phyloP scores from a whole-genome alignment of 2,113 vertebrate genomes.

The Chaetodon auriga region DNA sequence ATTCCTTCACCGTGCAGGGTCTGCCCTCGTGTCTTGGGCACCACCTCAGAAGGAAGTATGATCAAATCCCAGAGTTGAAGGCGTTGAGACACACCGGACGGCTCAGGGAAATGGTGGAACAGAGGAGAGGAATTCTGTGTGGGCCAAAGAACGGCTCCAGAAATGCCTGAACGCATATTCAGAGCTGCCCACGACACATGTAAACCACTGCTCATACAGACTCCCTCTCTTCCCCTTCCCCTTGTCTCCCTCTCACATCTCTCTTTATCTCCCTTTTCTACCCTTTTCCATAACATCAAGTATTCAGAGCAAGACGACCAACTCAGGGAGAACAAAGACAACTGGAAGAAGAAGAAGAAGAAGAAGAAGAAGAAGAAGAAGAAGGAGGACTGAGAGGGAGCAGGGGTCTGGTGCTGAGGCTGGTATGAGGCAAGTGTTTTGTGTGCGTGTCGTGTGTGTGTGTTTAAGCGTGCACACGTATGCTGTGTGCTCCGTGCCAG shows the following conservation, averaged over 20 bases:
- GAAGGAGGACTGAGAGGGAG: slow-evolving; percentile 56
- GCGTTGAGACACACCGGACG: slow-evolving; percentile 15
- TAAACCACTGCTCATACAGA: slow-evolving; percentile 69
- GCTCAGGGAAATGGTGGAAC: slow-evolving; percentile 20
- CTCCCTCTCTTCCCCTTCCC: slow-evolving; percentile 62
- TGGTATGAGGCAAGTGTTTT: slow-evolving; percentile 85
- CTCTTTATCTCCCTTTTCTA: slow-evolving; percentile 36
- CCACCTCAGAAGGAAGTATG: slow-evolving; percentile 19
- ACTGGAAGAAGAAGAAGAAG: slow-evolving; percentile 32
- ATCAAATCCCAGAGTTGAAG: slow-evolving; percentile 24
- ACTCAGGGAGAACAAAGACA: slow-evolving; percentile 43
- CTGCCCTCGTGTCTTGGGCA: slow-evolving; percentile 1
- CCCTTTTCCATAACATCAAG: slow-evolving; percentile 42
- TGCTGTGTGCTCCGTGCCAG: slow-evolving; percentile 65
- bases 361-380: slow-evolving; percentile 41
- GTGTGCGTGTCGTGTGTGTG: slow-evolving; percentile 40
- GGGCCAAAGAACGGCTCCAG: slow-evolving; percentile 72
- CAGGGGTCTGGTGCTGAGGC: slow-evolving; percentile 78
- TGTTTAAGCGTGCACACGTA: slow-evolving; percentile 63
- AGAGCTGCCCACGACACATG: slow-evolving; percentile 79
- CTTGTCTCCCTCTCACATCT: slow-evolving; percentile 60
- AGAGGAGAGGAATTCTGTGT: slow-evolving; percentile 81
- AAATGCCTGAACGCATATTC: slow-evolving; percentile 83
- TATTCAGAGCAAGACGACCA: slow-evolving; percentile 34
- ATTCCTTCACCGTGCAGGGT: neutral